phyloP scores from a whole-genome alignment of 2,888 invertebrate genomes.

The Hylaea fasciaria region DNA sequence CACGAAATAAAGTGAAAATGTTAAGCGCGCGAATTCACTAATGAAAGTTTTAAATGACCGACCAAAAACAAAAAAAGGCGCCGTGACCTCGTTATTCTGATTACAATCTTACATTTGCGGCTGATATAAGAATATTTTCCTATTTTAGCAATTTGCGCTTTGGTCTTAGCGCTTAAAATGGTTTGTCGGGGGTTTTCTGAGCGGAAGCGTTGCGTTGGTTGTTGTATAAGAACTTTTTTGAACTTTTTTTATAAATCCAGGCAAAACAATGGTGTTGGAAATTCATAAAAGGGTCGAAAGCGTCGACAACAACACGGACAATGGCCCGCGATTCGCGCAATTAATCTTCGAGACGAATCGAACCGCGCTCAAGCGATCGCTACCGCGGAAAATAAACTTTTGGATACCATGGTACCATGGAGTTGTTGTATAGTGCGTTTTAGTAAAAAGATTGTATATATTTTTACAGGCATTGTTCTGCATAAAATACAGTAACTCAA shows the following conservation, averaged over 20 bases:
- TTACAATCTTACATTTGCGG: constrained; percentile 61
- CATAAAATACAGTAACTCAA: too few species aligned
- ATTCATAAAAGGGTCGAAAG: constrained; percentile 75
- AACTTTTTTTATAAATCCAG: constrained; percentile 73
- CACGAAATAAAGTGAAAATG: constrained; percentile 71
- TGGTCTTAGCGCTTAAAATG: constrained; percentile 45
- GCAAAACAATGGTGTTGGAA: constrained; percentile 77
- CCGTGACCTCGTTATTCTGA: constrained; percentile 78
- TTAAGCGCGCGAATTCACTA: constrained; percentile 77
- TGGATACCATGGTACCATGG: not conserved
- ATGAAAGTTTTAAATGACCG: constrained; percentile 82
- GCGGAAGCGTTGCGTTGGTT: constrained; percentile 35
- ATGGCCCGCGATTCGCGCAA: constrained; percentile 72
- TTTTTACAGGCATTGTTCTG: too few species aligned
- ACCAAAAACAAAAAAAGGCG: constrained; percentile 70
- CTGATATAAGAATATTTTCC: constrained; percentile 3
- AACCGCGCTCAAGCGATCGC: constrained; percentile 55
- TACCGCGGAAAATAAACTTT: constrained; percentile 43
- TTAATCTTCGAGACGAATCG: constrained; percentile 79
- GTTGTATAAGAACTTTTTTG: constrained; percentile 65
- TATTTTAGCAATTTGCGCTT: constrained; percentile 16
- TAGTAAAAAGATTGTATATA: too few species aligned
- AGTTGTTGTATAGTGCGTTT: too few species aligned
- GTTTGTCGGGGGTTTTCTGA: constrained; percentile 25
- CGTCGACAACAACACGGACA: constrained; percentile 73